Conservation (phyloP, 2,113 vertebrate genomes). For the Pungitius pungitius region DNA sequence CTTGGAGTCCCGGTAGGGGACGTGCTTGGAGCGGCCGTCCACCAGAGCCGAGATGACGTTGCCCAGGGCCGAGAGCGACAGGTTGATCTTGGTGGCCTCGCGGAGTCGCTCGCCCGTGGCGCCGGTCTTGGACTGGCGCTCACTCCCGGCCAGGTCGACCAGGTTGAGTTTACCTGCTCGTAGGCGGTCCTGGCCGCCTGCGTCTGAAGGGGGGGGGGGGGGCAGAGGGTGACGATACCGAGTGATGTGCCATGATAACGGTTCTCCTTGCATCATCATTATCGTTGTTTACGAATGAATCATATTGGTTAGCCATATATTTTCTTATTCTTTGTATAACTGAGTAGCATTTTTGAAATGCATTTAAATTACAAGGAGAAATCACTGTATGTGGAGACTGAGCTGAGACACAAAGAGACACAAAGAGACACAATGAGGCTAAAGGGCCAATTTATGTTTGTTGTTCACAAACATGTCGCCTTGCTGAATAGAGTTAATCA, state of each 20-base stretch:
- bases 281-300: neutral
- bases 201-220: conserved; percentile 75
- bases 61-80: conserved; percentile 89
- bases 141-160: conserved; percentile 90
- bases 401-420: neutral
- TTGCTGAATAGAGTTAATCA: neutral
- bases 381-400: neutral
- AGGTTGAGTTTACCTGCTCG: conserved; percentile 89
- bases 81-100: conserved; percentile 92
- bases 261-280: neutral
- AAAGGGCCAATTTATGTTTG: neutral
- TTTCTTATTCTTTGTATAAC: neutral
- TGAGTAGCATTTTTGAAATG: neutral
- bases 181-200: conserved; percentile 83
- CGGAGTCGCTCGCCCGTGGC: conserved; percentile 87
- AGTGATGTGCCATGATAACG: neutral
- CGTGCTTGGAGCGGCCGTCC: conserved; percentile 84
- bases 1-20: conserved; percentile 91
- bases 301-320: neutral
- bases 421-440: neutral
- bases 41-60: conserved; percentile 91
- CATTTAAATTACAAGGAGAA: neutral
- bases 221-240: too few species aligned
- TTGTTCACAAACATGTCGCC: neutral
- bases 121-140: conserved; percentile 91